Base-by-base conservation (phyloP, 2,797 vertebrate species). In the Eulemur albifrons region DNA sequence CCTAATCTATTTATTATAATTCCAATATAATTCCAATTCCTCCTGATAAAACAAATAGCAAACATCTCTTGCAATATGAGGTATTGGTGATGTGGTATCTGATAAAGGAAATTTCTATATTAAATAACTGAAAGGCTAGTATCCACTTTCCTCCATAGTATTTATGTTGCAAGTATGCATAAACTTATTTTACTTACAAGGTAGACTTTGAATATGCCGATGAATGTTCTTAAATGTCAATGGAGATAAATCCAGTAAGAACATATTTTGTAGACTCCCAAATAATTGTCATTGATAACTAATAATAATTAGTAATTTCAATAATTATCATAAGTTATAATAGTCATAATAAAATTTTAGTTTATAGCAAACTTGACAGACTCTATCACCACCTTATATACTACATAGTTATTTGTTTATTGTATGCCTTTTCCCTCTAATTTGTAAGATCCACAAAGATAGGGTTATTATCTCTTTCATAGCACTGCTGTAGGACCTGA, bases 131-230 rank as follows among this genome's bases (percentile, higher is more conserved):
- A 35, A 93, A 63, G 4, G 1, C 54, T 25, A 43, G 10, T 7
- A 7, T 0, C 72, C 54, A 63, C 14, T 11, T 45, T 35, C 20
- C 7, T 63, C 30, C 17, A 35, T n/a, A 45, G 8, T 4, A 0
- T 18, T 65, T 45, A 3, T 45, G 0, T 2, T 21, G 1, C 25
- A 32, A n/a, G 4, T n/a, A 52, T 54, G 9, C 4, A 52, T 25
- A 92, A 65, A 25, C 7, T 32, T 67, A 43, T 14, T 25, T 84
- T 61, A 27, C 18, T 40, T 32, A 23, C 7, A 50, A 40, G 4
- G 27, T 23, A 32, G 11, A 63, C 6, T 23, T 54, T n/a, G 3
- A 27, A 45, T 76, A 76, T 35, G 38, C 2, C 4, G 27, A 27
- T n/a, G 21, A 32, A 72, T 38, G 13, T 35, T 72, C 17, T 59